Conservation (phyloP, 2,113 vertebrate species). For the Mesocricetus auratus region DNA sequence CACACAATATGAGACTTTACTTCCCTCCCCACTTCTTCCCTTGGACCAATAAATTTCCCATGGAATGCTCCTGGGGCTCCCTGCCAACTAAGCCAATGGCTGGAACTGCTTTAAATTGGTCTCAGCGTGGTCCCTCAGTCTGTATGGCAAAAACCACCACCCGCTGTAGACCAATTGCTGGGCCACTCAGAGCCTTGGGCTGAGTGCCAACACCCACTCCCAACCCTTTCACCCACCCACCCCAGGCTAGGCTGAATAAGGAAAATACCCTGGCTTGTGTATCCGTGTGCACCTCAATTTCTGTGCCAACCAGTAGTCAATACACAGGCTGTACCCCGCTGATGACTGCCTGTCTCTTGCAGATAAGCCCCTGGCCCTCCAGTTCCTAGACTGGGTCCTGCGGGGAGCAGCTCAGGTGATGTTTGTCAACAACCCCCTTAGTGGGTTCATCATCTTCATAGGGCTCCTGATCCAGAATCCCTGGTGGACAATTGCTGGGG, state of each 20-base stretch:
- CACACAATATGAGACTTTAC: neutral
- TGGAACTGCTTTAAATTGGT: slow-evolving; percentile 34
- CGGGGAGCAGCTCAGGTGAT: slow-evolving; percentile 96
- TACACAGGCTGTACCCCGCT: neutral
- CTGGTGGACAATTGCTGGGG: slow-evolving; percentile 95
- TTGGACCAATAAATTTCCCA: slow-evolving; percentile 63
- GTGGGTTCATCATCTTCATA: slow-evolving; percentile 92
- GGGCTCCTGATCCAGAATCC: slow-evolving; percentile 96
- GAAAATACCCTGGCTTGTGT: accelerated
- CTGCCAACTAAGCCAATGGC: slow-evolving; percentile 43
- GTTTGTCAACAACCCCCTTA: slow-evolving; percentile 97
- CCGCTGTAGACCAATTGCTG: neutral
- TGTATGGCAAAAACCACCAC: slow-evolving; percentile 23
- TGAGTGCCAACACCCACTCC: neutral
- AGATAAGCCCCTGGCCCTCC: slow-evolving; percentile 92
- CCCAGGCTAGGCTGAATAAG: neutral
- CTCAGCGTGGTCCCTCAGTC: neutral
- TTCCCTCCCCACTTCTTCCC: slow-evolving; percentile 6
- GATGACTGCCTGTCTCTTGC: slow-evolving; percentile 71
- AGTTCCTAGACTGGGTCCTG: slow-evolving; percentile 95
- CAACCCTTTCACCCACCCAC: neutral
- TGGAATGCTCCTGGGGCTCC: slow-evolving; percentile 54
- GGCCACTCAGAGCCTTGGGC: neutral
- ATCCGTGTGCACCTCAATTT: neutral
- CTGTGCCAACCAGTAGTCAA: neutral